Percentiles rank a stretch among this genome's conserved stretches.
phyloP scores from a whole-genome alignment of 2,888 invertebrate species.

The Dasysyrphus albostriatus region DNA sequence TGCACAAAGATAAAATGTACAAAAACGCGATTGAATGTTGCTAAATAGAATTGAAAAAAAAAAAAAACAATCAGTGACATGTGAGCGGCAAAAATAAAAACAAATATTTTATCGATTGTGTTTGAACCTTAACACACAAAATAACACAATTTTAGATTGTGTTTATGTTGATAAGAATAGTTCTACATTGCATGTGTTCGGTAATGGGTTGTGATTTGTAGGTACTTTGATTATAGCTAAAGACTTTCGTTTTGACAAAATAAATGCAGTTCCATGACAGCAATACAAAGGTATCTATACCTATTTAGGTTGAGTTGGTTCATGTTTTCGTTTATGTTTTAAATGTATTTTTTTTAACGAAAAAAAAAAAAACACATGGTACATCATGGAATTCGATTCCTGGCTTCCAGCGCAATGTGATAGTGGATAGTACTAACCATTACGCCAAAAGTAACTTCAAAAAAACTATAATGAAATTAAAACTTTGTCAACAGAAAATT shows the following conservation, averaged over 20 bases:
- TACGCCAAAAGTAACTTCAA: no score
- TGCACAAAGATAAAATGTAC: slow-evolving; percentile 64
- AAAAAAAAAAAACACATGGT: no score
- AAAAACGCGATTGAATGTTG: slow-evolving; percentile 60
- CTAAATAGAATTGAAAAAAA: slow-evolving; percentile 51
- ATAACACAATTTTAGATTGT: slow-evolving; percentile 18
- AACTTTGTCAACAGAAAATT: no score
- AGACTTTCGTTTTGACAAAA: not conserved
- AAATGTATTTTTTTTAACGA: not conserved
- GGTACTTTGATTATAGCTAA: slow-evolving; percentile 19
- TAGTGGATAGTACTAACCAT: no score
- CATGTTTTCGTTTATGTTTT: slow-evolving; percentile 6
- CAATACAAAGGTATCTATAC: not conserved
- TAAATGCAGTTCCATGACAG: slow-evolving; percentile 14
- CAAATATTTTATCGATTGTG: slow-evolving; percentile 14
- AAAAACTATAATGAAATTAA: no score
- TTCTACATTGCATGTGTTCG: slow-evolving; percentile 57
- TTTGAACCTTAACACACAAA: slow-evolving; percentile 11
- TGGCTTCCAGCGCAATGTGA: no score
- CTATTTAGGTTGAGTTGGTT: no score
- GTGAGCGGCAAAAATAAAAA: not conserved
- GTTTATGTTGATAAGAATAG: slow-evolving; percentile 53
- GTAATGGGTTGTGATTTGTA: slow-evolving; percentile 55
- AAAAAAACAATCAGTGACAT: slow-evolving; percentile 10
- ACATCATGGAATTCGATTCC: no score